Base-by-base conservation (phyloP, 2,113 vertebrate genomes). In the Platanista minor region DNA sequence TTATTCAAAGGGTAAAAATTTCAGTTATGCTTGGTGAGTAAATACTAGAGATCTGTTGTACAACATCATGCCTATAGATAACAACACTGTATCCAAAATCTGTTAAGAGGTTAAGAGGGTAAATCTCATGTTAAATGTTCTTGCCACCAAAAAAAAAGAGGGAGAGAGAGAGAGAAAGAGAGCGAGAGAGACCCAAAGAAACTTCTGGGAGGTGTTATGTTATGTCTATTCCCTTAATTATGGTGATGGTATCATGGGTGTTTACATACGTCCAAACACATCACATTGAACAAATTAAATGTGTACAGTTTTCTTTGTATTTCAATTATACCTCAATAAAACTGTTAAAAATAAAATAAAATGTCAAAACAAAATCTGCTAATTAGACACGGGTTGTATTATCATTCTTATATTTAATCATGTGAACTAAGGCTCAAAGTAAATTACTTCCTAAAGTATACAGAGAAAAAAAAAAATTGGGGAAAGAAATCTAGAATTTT, bases 401-500 rank as follows among this genome's bases (percentile, higher is more conserved):
- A 54, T 78, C 41, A 61, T 57, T 87, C 21, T 78, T 84, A 49
- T 2, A 12, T 52, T 78, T 86, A 31, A 94, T 66, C 17, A 67
- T 62, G 54, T 6, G 6, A 95, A 49, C 43, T 57, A 87, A 90
- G 39, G 27, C 39, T 62, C 3, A 75, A 92, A 36, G n/a, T 31
- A 94, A 64, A 39, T 64, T 41, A 43, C 36, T 75, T 82, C 59
- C 9, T 66, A 43, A 95, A 85, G 36, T 21, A 75, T 20, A 75
- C 8, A 25, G 7, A 41, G 14, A 29, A 54, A 41, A 25, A 41
- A 25, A 39, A 5, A 90, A 84, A 74, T 87, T 62, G 67, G 18
- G 18, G 18, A 29, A 75, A 87, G 78, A 61, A 95, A 78, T 18
- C 6, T 49, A 77, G 49, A 84, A 82, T 67, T 95, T 72, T 41